Conservation (phyloP, 2,797 vertebrate genomes). For the Scarus forsteni region DNA sequence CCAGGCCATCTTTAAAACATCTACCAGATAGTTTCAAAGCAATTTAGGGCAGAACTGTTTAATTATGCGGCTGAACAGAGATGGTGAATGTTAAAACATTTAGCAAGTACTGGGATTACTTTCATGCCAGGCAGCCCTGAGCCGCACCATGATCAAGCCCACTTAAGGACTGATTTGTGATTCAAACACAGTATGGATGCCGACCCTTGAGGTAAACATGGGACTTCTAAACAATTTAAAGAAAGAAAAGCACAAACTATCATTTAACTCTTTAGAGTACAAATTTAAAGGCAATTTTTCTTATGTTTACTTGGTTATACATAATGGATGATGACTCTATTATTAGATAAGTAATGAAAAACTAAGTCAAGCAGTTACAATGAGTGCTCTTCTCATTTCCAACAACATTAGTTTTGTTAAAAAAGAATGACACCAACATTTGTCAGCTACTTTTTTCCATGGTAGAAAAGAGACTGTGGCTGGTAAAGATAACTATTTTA, state of each 20-base stretch:
- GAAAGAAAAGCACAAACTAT: slow-evolving; percentile 4
- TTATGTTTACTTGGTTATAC: slow-evolving; percentile 18
- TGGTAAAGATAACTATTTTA: too few relatives aligned
- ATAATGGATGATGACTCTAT: slow-evolving; percentile 8
- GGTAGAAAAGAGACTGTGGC: too few relatives aligned
- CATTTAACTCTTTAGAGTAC: slow-evolving; percentile 3
- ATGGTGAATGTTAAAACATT: slow-evolving; percentile 71
- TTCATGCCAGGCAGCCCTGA: slow-evolving; percentile 50
- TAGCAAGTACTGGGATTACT: slow-evolving; percentile 61
- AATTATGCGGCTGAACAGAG: slow-evolving; percentile 71
- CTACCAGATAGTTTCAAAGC: slow-evolving; percentile 59
- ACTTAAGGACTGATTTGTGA: slow-evolving; percentile 33
- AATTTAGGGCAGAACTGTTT: slow-evolving; percentile 71
- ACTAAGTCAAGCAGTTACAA: slow-evolving; percentile 19
- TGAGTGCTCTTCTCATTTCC: slow-evolving; percentile 15
- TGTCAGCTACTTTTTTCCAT: too few relatives aligned
- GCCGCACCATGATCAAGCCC: slow-evolving; percentile 18
- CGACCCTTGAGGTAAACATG: slow-evolving; percentile 17
- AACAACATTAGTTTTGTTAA: neutral
- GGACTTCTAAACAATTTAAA: slow-evolving; percentile 19
- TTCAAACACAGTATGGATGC: slow-evolving; percentile 9
- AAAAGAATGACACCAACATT: too few relatives aligned
- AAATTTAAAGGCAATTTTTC: slow-evolving; percentile 12
- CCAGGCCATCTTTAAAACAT: slow-evolving; percentile 62
- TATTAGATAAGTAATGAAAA: slow-evolving; percentile 23